A percentile compares a stretch with the other conserved stretches of the same genome.
Conservation (phyloP, 2,113 vertebrate genomes). For the Sclerurus mexicanus region DNA sequence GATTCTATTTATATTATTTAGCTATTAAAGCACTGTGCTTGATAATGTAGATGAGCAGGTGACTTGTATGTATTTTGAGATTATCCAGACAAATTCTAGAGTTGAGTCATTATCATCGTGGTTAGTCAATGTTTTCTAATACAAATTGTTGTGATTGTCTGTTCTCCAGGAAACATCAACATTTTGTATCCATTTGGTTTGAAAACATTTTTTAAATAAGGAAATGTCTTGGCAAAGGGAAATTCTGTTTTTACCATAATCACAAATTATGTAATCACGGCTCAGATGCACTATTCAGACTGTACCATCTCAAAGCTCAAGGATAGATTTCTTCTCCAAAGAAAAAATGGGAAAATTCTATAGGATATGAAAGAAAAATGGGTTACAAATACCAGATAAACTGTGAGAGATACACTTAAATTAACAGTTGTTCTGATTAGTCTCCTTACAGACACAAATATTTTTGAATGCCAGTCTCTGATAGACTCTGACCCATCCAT, state of each 20-base stretch:
- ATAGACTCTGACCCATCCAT: background rate
- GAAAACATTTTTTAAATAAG: constrained; percentile 14
- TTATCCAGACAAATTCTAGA: background rate
- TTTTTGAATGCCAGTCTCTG: background rate
- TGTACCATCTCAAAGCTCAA: background rate
- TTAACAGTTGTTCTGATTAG: background rate
- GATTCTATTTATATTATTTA: background rate
- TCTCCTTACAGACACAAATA: background rate
- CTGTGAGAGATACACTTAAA: background rate
- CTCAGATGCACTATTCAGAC: constrained; percentile 4
- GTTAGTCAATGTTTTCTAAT: constrained; percentile 1
- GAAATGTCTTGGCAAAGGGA: background rate
- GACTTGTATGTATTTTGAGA: background rate
- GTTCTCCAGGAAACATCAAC: background rate
- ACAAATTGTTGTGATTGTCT: background rate
- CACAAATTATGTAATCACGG: background rate
- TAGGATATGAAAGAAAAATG: background rate
- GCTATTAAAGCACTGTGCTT: background rate
- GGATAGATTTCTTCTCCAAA: background rate
- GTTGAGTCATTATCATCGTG: background rate
- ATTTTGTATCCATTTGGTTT: background rate
- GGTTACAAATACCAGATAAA: background rate
- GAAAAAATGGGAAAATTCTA: background rate
- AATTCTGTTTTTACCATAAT: background rate
- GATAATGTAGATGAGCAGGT: background rate